Evolutionary conservation across 23 tunicate species (phyloP), one percentile per base, ranked within the genome.

Genomic region (Clavelina lepadiformis): DNA sequence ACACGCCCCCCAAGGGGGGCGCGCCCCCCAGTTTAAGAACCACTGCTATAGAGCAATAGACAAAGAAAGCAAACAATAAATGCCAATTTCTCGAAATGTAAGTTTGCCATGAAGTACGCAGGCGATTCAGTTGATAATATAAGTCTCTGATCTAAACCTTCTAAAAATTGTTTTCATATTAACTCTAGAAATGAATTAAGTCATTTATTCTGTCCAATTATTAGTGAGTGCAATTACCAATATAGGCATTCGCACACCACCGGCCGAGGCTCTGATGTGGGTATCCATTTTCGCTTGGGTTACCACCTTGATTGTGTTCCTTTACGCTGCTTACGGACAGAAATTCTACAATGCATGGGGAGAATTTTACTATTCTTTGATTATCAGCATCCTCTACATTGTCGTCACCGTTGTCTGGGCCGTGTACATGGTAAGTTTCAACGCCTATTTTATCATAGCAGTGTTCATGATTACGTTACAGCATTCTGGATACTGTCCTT

Each of bases 271-370:
- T 3, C 24, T 70, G 30, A 51, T 70, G 23, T 70, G 64, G 64
- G 64, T 70, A 24, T 63, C 76, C 1, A 22, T 56, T 1, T 70
- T 70, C 64, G 76, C 64, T 0, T 70, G 76, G 76, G 76, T 70
- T 5, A 70, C 76, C 18, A 70, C 76, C 28, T 26, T 70, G 30
- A 24, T 70, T 27, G 36, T 30, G 26, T 70, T 51, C 76, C 25
- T 68, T 44, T 34, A 38, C 51, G 3, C 32, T 31, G 25, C 33
- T 3, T 54, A 32, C 56, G 51, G 51, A 51, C 15, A 23, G 51
- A 28, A 33, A 7, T 21, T 36, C 3, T 5, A 35, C 27, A 3
- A 20, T 32, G 22, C 28, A 2, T 20, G 56, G 41, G 64, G 51
- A 63, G 28, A 34, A 36, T 5, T 35, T 27, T 3, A 15, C 3